A percentile compares a stretch with the other conserved stretches of the same genome.
These are phyloP conservation scores for Acrocyrtus sp. DNA, from an alignment of 2,888 invertebrate species.

Conservation along the genomic window DNA sequence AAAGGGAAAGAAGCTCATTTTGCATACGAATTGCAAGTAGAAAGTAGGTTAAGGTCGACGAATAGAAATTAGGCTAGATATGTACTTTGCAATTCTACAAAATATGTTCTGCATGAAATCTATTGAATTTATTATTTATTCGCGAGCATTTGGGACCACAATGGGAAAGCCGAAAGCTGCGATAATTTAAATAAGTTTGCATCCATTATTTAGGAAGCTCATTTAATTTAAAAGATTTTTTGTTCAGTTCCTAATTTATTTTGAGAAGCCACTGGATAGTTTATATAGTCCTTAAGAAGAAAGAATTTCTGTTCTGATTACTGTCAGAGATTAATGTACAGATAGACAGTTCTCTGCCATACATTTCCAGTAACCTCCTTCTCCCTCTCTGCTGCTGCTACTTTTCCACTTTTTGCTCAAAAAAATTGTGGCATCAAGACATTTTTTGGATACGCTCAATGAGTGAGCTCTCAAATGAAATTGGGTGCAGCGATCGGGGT, in stretches of 20 bases:
- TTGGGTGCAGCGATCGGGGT: slow-evolving; percentile 62
- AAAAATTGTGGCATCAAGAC: slow-evolving; percentile 47
- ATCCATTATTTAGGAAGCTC: too few relatives aligned
- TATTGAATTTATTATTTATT: slow-evolving; percentile 33
- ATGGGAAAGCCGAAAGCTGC: too few relatives aligned
- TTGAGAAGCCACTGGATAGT: slow-evolving; percentile 29
- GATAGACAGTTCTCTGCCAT: slow-evolving; percentile 40
- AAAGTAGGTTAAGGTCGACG: too few relatives aligned
- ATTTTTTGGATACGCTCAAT: too few relatives aligned
- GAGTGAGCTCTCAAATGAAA: slow-evolving; percentile 55
- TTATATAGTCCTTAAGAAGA: slow-evolving; percentile 12
- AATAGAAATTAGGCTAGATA: too few relatives aligned
- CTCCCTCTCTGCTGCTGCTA: slow-evolving; percentile 52
- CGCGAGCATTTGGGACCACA: too few relatives aligned
- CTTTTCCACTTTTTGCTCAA: slow-evolving; percentile 45
- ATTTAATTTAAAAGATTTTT: neutral
- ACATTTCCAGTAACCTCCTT: slow-evolving; percentile 48
- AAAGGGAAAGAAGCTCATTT: too few relatives aligned
- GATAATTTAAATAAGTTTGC: too few relatives aligned
- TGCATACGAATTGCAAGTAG: too few relatives aligned
- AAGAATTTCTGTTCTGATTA: slow-evolving; percentile 20
- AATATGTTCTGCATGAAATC: too few relatives aligned
- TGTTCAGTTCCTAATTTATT: slow-evolving; percentile 28
- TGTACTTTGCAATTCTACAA: too few relatives aligned
- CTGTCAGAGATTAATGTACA: too few relatives aligned